These are phyloP conservation scores for Cavia porcellus DNA, from an alignment of 2,113 vertebrate species.

Conservation along the genomic window DNA sequence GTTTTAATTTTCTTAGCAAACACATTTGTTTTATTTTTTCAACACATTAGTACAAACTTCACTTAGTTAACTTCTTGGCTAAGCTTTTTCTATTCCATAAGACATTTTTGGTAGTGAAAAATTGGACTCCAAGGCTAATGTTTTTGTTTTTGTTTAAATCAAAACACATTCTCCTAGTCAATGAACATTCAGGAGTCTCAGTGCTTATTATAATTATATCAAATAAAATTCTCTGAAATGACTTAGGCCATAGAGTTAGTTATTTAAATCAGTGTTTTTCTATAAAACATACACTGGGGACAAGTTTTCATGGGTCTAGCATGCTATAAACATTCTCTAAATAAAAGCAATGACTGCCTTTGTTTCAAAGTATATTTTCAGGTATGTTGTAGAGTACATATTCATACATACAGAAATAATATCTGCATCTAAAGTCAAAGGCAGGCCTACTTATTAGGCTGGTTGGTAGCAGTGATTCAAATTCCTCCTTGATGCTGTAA, in stretches of 20 bases:
- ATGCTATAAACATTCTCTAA: background rate
- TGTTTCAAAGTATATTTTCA: background rate
- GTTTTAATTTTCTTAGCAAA: constrained; percentile 14
- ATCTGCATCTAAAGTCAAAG: background rate
- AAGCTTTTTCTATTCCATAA: background rate
- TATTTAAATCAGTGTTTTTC: background rate
- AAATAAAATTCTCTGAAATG: background rate
- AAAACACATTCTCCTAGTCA: background rate
- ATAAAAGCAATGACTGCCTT: background rate
- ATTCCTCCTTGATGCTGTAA: background rate
- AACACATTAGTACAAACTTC: background rate
- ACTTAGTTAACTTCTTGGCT: background rate
- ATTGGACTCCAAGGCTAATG: background rate
- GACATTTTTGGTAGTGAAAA: background rate
- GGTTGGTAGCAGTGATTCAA: background rate
- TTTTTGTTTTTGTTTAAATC: background rate
- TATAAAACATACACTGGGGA: background rate
- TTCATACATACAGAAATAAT: background rate
- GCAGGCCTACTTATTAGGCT: no score
- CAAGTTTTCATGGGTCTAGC: background rate
- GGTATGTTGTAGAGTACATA: background rate
- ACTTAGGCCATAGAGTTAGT: background rate
- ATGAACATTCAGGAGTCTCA: background rate
- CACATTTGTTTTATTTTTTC: background rate
- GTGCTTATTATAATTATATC: background rate